phyloP scores from a whole-genome alignment of 2,113 vertebrate genomes.

The Atherinomorus stipes region DNA sequence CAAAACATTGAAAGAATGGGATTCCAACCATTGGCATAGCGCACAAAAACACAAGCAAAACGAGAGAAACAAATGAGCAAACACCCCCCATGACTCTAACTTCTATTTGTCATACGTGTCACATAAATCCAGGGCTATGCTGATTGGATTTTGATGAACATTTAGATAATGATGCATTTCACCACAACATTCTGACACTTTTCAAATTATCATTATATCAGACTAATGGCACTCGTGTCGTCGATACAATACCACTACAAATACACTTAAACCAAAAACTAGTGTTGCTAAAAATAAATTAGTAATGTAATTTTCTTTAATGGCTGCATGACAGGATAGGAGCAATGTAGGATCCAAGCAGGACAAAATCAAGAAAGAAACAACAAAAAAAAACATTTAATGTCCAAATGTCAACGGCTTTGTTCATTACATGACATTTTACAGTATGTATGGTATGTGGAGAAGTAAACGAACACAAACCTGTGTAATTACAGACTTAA shows the following conservation, averaged over 20 bases:
- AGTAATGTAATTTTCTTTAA: not conserved
- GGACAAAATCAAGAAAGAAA: not conserved
- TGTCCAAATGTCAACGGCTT: slow-evolving; percentile 44
- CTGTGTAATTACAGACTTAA: slow-evolving; percentile 69
- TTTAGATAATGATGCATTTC: slow-evolving; percentile 60
- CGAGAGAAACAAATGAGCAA: slow-evolving; percentile 46
- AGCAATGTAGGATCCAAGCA: no score
- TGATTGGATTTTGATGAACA: slow-evolving; percentile 70
- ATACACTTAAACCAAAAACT: not conserved
- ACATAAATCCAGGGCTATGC: slow-evolving; percentile 50
- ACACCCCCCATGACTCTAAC: slow-evolving; percentile 50
- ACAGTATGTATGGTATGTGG: slow-evolving; percentile 65
- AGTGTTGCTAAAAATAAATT: not conserved
- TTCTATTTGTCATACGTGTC: slow-evolving; percentile 72
- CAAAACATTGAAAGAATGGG: slow-evolving; percentile 39
- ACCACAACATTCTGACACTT: slow-evolving; percentile 26
- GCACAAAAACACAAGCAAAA: slow-evolving; percentile 17
- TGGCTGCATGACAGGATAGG: no score
- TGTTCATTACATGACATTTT: slow-evolving; percentile 66
- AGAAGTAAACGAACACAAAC: slow-evolving; percentile 67
- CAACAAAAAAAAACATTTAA: slow-evolving; percentile 26
- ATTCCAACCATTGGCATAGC: slow-evolving; percentile 31
- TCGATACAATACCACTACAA: not conserved
- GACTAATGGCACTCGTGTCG: not conserved
- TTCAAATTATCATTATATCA: slow-evolving; percentile 30